These are phyloP conservation scores for Dinomys branickii DNA, from an alignment of 2,113 vertebrate genomes.

Conservation along the genomic window DNA sequence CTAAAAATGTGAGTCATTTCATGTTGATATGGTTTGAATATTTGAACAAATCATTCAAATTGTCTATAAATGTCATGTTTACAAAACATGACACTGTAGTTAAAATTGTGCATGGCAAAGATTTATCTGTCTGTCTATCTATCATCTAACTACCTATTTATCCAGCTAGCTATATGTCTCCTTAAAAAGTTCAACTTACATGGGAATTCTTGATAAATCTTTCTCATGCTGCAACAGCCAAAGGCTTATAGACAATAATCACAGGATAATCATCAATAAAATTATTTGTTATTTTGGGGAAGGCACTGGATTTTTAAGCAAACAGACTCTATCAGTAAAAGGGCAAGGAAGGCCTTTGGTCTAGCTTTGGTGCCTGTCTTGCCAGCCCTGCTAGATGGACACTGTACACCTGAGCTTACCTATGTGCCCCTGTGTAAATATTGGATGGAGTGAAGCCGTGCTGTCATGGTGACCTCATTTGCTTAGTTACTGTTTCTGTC, in stretches of 20 bases:
- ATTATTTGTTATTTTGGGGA: background rate
- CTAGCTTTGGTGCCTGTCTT: background rate
- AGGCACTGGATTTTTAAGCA: background rate
- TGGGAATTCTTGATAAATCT: background rate
- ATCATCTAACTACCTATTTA: background rate
- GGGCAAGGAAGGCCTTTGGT: background rate
- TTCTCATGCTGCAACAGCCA: background rate
- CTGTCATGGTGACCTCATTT: background rate
- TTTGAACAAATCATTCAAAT: conserved; percentile 18
- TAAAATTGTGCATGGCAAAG: background rate
- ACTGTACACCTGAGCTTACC: background rate
- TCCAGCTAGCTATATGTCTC: background rate
- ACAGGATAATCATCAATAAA: background rate
- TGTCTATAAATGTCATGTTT: background rate
- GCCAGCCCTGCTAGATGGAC: background rate
- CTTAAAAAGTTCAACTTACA: background rate
- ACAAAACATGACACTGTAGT: conserved; percentile 20
- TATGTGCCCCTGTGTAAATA: background rate
- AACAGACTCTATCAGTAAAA: background rate
- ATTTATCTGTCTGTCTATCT: background rate
- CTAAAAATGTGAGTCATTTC: conserved; percentile 49
- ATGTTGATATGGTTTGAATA: background rate
- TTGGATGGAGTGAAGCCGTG: background rate
- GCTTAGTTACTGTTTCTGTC: background rate
- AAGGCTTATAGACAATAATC: background rate